A percentile compares a stretch with the other conserved stretches of the same genome.
Evolutionary conservation across 2,113 vertebrate genomes (phyloP).

Genomic region (Polyodon spathula): DNA sequence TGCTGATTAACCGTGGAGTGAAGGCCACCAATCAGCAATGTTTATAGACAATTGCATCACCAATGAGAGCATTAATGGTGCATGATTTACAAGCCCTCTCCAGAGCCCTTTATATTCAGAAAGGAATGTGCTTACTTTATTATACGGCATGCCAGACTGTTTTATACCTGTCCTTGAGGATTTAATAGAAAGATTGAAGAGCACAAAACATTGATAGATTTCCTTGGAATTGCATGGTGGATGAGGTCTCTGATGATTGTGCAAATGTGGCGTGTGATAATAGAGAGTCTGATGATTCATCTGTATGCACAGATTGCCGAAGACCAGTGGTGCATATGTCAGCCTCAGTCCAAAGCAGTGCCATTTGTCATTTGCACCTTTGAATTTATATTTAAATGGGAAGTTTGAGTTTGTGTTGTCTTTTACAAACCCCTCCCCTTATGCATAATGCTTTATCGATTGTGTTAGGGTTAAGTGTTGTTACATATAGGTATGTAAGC

Average conservation of each 20-base stretch:
- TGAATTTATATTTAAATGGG: too few relatives aligned
- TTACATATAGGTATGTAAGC: too few relatives aligned
- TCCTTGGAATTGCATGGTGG: slow-evolving; percentile 20
- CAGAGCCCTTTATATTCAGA: slow-evolving; percentile 10
- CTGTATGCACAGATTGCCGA: not conserved
- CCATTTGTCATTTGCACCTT: too few relatives aligned
- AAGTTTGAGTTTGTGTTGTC: too few relatives aligned
- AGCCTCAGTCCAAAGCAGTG: too few relatives aligned
- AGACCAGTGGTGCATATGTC: not conserved
- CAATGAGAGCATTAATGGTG: slow-evolving; percentile 37
- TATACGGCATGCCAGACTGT: slow-evolving; percentile 8
- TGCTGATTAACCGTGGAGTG: slow-evolving; percentile 22
- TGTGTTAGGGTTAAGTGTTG: too few relatives aligned
- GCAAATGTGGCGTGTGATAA: slow-evolving; percentile 2
- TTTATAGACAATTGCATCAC: slow-evolving; percentile 25
- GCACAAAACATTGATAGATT: slow-evolving; percentile 42
- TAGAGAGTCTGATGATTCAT: slow-evolving; percentile 1
- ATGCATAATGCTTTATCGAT: too few relatives aligned
- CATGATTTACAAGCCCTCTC: slow-evolving; percentile 36
- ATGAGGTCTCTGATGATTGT: slow-evolving; percentile 14
- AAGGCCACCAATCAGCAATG: slow-evolving; percentile 23
- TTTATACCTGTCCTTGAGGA: slow-evolving; percentile 42
- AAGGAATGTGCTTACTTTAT: slow-evolving; percentile 23
- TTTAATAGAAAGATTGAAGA: slow-evolving; percentile 38
- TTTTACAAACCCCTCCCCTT: too few relatives aligned